phyloP scores from a whole-genome alignment of 2,113 vertebrate species.

The Hippocampus abdominalis region DNA sequence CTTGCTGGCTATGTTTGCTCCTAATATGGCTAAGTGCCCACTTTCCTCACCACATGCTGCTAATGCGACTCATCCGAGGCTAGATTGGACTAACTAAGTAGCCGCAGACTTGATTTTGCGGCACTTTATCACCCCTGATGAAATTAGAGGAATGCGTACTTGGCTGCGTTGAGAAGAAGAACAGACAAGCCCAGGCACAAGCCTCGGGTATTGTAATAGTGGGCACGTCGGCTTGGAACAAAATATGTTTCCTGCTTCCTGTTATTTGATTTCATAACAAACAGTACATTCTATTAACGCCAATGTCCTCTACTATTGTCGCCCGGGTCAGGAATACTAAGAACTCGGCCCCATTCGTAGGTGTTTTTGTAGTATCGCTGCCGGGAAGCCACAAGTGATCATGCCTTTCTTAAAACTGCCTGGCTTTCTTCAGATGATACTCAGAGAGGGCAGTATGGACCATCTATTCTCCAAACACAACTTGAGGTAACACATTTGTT shows the following conservation, averaged over 20 bases:
- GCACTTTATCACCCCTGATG: conserved; percentile 71
- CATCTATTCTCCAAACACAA: too few relatives aligned
- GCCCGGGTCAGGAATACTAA: background rate
- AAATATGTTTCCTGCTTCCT: conserved; percentile 34
- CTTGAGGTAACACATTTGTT: too few relatives aligned
- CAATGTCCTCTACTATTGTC: background rate
- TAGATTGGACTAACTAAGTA: conserved; percentile 69
- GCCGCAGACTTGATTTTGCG: conserved; percentile 65
- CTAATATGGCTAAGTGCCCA: conserved; percentile 60
- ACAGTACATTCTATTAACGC: conserved; percentile 3
- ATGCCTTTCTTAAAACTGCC: conserved; percentile 3
- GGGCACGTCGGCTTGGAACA: conserved; percentile 4
- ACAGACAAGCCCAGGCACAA: background rate
- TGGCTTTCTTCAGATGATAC: conserved; percentile 30
- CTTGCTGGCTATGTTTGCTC: conserved; percentile 46
- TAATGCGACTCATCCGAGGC: conserved; percentile 65
- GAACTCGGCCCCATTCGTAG: background rate
- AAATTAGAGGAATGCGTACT: conserved; percentile 58
- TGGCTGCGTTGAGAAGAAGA: conserved; percentile 22
- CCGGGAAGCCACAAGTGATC: background rate
- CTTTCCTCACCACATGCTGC: conserved; percentile 57
- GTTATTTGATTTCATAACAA: conserved; percentile 11
- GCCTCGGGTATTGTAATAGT: background rate
- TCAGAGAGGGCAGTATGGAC: background rate
- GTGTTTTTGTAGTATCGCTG: background rate